These are phyloP conservation scores for Lomographa bimaculata DNA, from an alignment of 2,888 invertebrate species.

Conservation along the genomic window DNA sequence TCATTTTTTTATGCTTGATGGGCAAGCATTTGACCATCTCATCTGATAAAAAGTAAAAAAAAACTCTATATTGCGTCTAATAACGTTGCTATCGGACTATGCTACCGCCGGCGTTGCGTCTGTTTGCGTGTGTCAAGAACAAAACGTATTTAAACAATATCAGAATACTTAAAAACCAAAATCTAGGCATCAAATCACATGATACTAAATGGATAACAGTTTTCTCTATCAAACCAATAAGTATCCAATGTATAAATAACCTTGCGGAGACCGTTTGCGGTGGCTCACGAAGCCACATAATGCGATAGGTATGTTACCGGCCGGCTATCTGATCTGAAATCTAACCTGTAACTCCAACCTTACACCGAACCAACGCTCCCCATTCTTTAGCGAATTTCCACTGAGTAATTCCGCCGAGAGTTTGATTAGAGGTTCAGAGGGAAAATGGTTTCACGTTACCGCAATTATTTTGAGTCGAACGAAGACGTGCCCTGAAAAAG, in stretches of 20 bases:
- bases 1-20: too few relatives aligned
- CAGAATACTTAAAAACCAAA: too few relatives aligned
- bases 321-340: constrained; percentile 65
- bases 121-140: too few relatives aligned
- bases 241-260: constrained; percentile 26
- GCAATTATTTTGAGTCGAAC: constrained; percentile 27
- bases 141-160: too few relatives aligned
- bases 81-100: too few relatives aligned
- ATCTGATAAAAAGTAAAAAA: too few relatives aligned
- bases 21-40: too few relatives aligned
- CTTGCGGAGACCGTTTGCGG: constrained; percentile 51
- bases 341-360: constrained; percentile 58
- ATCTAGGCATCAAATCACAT: too few relatives aligned
- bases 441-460: constrained; percentile 30
- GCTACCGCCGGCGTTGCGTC: too few relatives aligned
- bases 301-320: constrained; percentile 49
- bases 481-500: constrained; percentile 16
- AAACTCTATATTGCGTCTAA: too few relatives aligned
- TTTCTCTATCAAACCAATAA: constrained; percentile 21
- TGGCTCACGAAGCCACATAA: constrained; percentile 71
- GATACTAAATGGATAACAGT: constrained; percentile 4
- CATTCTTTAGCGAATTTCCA: constrained; percentile 27
- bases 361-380: constrained; percentile 27
- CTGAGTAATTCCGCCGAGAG: constrained; percentile 27
- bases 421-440: constrained; percentile 31